Conservation (phyloP, 2,888 invertebrate species). For the Meghimatium bilineatum region DNA sequence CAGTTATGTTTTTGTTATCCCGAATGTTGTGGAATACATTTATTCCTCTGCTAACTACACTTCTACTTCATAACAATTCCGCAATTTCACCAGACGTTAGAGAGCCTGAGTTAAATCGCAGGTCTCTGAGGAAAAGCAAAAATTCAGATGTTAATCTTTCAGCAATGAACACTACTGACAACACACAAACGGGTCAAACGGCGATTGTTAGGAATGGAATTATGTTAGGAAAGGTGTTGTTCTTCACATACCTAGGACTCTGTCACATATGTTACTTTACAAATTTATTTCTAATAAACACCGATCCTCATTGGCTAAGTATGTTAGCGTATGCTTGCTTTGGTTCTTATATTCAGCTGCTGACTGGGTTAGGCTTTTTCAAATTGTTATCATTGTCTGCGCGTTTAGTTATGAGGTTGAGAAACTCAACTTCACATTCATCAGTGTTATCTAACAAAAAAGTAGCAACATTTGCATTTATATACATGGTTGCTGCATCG, state of each 20-base stretch:
- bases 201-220: too few species aligned
- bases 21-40: conserved; percentile 33
- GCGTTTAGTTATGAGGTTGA: not conserved
- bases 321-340: conserved; percentile 49
- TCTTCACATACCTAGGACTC: conserved; percentile 52
- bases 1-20: conserved; percentile 22
- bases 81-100: not conserved
- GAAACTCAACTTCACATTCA: not conserved
- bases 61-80: not conserved
- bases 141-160: conserved; percentile 15
- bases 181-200: too few species aligned
- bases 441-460: conserved; percentile 19
- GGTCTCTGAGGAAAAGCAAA: conserved; percentile 11
- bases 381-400: conserved; percentile 33
- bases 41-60: not conserved
- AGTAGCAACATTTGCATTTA: conserved; percentile 49
- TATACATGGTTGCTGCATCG: conserved; percentile 56
- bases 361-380: conserved; percentile 32
- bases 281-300: conserved; percentile 58
- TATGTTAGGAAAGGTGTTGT: conserved; percentile 52
- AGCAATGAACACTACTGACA: not conserved
- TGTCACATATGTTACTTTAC: conserved; percentile 59
- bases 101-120: not conserved
- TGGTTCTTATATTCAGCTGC: conserved; percentile 47
- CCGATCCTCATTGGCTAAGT: conserved; percentile 57